Conservation (phyloP, 2,888 invertebrate species). For the Tetragonula carbonaria region DNA sequence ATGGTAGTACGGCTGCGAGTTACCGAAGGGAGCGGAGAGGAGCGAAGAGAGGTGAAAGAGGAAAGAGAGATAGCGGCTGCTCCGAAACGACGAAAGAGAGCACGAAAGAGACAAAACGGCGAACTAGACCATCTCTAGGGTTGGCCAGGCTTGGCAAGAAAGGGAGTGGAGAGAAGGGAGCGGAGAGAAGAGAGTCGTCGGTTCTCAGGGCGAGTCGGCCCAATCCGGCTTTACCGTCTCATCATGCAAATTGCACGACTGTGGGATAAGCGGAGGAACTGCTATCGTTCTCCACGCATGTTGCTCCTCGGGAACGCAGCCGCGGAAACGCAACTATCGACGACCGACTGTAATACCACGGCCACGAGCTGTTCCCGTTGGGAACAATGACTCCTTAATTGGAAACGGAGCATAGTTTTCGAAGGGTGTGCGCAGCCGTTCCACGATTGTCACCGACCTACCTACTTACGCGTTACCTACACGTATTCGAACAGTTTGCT, state of each 20-base stretch:
- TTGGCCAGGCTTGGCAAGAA: not conserved
- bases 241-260: constrained; percentile 76
- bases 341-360: constrained; percentile 24
- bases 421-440: constrained; percentile 30
- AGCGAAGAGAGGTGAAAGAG: constrained; percentile 15
- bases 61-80: constrained; percentile 22
- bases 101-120: constrained; percentile 16
- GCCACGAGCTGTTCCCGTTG: constrained; percentile 43
- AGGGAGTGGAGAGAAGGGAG: constrained; percentile 29
- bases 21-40: constrained; percentile 14
- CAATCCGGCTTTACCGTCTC: constrained; percentile 75
- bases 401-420: constrained; percentile 65
- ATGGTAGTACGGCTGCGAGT: constrained; percentile 36
- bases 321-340: constrained; percentile 37
- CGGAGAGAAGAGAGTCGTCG: constrained; percentile 43
- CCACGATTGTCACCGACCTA: constrained; percentile 38
- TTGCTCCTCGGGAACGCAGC: constrained; percentile 40
- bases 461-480: constrained; percentile 22
- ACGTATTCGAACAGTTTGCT: constrained; percentile 53
- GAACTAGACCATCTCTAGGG: constrained; percentile 6
- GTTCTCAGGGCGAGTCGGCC: constrained; percentile 60
- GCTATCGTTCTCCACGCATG: constrained; percentile 51
- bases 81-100: constrained; percentile 39
- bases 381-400: constrained; percentile 68
- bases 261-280: constrained; percentile 64